Evolutionary conservation across 2,113 vertebrate genomes (phyloP).

Genomic region (Cryptomyrus ogoouensis): DNA sequence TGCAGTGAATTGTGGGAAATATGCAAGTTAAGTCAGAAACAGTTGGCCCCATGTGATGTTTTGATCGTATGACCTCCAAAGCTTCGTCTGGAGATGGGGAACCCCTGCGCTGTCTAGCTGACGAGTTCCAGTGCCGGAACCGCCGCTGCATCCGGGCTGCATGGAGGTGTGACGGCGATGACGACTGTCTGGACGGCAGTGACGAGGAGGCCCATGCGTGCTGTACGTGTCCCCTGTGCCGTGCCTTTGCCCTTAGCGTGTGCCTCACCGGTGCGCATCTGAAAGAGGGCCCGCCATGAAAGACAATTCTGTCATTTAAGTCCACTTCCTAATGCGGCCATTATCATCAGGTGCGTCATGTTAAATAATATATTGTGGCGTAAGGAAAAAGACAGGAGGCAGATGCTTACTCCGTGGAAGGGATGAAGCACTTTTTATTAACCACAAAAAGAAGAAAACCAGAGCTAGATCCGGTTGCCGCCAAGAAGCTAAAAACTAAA

Average conservation of each 20-base stretch:
- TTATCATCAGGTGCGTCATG: not conserved
- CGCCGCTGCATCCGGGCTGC: conserved; percentile 69
- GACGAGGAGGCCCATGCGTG: conserved; percentile 69
- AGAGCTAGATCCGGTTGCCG: no score
- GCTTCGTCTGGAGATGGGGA: conserved; percentile 56
- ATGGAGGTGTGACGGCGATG: conserved; percentile 77
- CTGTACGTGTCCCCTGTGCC: conserved; percentile 55
- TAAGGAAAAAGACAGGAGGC: no score
- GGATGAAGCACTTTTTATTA: no score
- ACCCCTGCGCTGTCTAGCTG: conserved; percentile 59
- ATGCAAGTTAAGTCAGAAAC: not conserved
- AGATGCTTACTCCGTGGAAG: no score
- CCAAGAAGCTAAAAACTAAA: no score
- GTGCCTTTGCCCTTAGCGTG: not conserved
- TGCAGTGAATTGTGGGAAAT: not conserved
- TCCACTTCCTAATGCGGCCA: not conserved
- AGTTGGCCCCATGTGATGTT: not conserved
- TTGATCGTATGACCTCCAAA: conserved; percentile 30
- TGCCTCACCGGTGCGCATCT: not conserved
- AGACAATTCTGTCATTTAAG: not conserved
- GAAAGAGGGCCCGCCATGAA: not conserved
- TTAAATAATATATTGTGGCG: not conserved
- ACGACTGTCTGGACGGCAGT: conserved; percentile 76
- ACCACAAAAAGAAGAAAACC: no score
- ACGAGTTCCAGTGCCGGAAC: conserved; percentile 74